Conservation (phyloP, 2,797 vertebrate genomes). For the Harpagifer antarcticus region DNA sequence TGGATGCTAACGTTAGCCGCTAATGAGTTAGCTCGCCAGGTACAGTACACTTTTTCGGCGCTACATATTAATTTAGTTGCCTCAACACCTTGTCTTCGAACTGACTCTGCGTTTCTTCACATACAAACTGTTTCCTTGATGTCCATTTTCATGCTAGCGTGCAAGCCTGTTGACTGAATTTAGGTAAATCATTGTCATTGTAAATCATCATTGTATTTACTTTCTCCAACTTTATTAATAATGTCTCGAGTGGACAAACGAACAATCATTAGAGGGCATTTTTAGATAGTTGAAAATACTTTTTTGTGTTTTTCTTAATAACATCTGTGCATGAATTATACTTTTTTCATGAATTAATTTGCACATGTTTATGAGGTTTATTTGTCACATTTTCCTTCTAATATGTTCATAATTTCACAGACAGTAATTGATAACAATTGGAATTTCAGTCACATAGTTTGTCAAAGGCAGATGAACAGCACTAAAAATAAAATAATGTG, state of each 20-base stretch:
- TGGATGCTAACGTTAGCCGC: slow-evolving; percentile 5
- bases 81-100: neutral
- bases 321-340: neutral
- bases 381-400: neutral
- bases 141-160: neutral
- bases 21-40: neutral
- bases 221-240: neutral
- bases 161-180: neutral
- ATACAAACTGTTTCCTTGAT: neutral
- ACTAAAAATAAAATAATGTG: neutral
- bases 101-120: neutral
- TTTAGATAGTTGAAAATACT: neutral
- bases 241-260: neutral
- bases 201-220: neutral
- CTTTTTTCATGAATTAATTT: neutral
- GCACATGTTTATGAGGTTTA: neutral
- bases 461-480: neutral
- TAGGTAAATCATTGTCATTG: no score
- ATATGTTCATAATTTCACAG: neutral
- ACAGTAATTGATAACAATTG: neutral
- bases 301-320: neutral
- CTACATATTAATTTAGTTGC: neutral
- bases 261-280: neutral
- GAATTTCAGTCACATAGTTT: neutral
- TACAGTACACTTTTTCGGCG: no score